Evolutionary conservation across 2,113 vertebrate genomes (phyloP), one percentile per base, ranked within the genome.

Genomic region (Otolemur garnettii): DNA sequence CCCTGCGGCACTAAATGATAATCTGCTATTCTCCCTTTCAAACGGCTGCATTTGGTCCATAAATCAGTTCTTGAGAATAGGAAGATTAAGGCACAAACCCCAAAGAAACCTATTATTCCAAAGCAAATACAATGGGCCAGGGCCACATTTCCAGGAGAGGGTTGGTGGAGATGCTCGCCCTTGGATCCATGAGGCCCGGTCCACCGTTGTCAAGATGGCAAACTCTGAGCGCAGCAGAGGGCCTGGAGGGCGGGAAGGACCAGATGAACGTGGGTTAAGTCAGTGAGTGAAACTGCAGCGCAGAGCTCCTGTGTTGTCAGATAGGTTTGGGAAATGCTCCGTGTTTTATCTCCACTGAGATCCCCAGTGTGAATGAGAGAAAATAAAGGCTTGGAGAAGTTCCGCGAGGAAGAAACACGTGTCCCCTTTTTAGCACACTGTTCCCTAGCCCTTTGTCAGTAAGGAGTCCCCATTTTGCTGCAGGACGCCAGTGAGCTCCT

Each of bases 281-380:
- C 19, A 69, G 38, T 0, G 0, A 42, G 45, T 33, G 33, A 78
- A 60, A 9, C 68, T 38, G 14, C 33, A 19, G 0, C 0, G 0
- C 28, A 50, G 35, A 94, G 13, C 45, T 5, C 0, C 14, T 35
- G 21, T 15, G 13, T 1, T 18, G 35, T 38, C 78, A 59, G 11
- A 2, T 33, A 50, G 75, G 8, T 90, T 10, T 21, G 59, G 74
- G 69, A 82, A 69, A 18, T 3, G 19, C 8, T 50, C 24, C 3
- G 4, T 4, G 28, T 28, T 93, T 62, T 62, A 35, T 22, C 59
- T 28, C 80, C 28, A 53, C 4, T 33, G 4, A 57, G 30, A 82
- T 12, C 4, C n/a, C 26, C 22, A 75, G 42, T 18, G 7, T 21
- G 77, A 30, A 45, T 1, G 5, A 91, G 86, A 10, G 62, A 82